Conservation (phyloP, 2,113 vertebrate species). For the Tetrao urogallus region DNA sequence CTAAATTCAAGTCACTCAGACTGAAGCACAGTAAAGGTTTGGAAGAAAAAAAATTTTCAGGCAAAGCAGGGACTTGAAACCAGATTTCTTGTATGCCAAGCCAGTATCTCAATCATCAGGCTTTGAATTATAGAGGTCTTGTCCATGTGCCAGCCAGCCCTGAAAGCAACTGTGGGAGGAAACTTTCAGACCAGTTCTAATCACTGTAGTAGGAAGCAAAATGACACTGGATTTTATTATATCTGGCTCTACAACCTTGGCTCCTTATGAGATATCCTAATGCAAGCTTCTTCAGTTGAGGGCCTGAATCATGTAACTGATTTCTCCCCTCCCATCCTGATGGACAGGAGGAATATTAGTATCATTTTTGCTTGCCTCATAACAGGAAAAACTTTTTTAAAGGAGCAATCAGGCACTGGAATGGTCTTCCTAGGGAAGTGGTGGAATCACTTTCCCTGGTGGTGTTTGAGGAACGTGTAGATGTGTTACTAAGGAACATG, state of each 20-base stretch:
- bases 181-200: not conserved
- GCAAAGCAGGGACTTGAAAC: not conserved
- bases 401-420: too few species aligned
- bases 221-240: not conserved
- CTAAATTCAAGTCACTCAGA: not conserved
- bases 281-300: not conserved
- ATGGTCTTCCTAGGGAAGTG: too few species aligned
- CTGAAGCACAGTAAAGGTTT: not conserved
- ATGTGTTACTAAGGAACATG: too few species aligned
- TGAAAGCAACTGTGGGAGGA: not conserved
- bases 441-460: too few species aligned
- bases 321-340: not conserved
- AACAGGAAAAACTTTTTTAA: not conserved
- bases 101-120: not conserved
- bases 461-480: too few species aligned
- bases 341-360: not conserved
- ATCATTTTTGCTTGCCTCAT: not conserved
- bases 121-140: not conserved
- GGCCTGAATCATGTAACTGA: not conserved
- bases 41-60: not conserved
- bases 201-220: not conserved
- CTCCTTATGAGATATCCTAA: not conserved
- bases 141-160: not conserved
- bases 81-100: not conserved
- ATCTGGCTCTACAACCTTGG: not conserved